These are phyloP conservation scores for Pseudococcus longispinus DNA, from an alignment of 2,888 invertebrate species.

Conservation along the genomic window DNA sequence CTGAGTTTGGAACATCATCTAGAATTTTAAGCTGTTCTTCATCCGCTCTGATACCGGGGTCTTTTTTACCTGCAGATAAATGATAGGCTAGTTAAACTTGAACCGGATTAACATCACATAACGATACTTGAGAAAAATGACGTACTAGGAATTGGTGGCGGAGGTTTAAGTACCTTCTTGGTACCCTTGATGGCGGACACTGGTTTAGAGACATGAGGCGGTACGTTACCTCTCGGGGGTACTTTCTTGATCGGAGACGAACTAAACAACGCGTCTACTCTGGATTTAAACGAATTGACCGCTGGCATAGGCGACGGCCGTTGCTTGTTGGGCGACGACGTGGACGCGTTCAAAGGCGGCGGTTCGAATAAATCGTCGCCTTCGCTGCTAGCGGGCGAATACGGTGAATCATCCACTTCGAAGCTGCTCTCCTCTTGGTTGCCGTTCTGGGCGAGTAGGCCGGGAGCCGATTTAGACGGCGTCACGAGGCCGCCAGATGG, in stretches of 20 bases:
- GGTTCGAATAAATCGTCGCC: conserved; percentile 88
- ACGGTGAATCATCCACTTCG: conserved; percentile 61
- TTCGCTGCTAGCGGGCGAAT: conserved; percentile 88
- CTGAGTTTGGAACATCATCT: conserved; percentile 90
- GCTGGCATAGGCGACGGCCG: conserved; percentile 43
- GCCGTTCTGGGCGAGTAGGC: conserved; percentile 55
- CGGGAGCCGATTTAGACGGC: conserved; percentile 58
- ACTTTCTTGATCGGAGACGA: conserved; percentile 44
- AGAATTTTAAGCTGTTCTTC: conserved; percentile 82
- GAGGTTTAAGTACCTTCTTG: conserved; percentile 2
- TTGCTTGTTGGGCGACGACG: conserved; percentile 60
- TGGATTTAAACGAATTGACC: conserved; percentile 45
- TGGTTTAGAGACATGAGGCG: not conserved
- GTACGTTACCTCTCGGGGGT: conserved; percentile 24
- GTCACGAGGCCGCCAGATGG: conserved; percentile 44
- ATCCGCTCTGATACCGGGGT: conserved; percentile 71
- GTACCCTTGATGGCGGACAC: conserved; percentile 39
- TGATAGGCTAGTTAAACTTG: not conserved
- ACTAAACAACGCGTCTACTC: conserved; percentile 46
- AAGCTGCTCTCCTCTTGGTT: conserved; percentile 48
- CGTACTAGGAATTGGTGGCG: not conserved
- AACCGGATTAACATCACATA: not conserved
- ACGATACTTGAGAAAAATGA: not conserved
- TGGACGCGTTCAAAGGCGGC: conserved; percentile 63
- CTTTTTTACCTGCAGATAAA: conserved; percentile 34